Base-by-base conservation (phyloP, 2,888 invertebrate genomes). In the Chromoteleia sp. region DNA sequence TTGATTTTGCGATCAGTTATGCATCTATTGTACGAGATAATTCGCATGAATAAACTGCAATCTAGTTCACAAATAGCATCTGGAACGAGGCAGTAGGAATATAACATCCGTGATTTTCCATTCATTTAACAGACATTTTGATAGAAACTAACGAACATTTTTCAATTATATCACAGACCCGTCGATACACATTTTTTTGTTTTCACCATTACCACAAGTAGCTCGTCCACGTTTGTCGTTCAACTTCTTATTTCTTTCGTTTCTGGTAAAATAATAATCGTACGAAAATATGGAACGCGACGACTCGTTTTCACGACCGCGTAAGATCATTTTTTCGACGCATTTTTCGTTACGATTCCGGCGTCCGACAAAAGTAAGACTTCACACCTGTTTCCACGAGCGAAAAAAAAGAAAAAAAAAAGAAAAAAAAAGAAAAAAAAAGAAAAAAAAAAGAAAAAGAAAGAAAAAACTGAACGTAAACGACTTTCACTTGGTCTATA, bases 1-100 rank as follows among this genome's bases (percentile, higher is more conserved):
- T 59, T 67, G 70, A 71, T 71, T 59, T 71, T 59, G 58, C 48
- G 50, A 71, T 71, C 59, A 21, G 50, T 59, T 58, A 58, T 59
- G 50, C 33, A 71, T 19, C 48, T 59, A 71, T 71, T 59, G 17
- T 71, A 17, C 17, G 21, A 15, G 50, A 54, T 68, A 68, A 68
- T 68, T 54, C 48, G 61, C 61, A 61, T 61, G 61, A 61, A 61
- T 61, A 61, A 59, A 61, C 61, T 61, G 61, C 45, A 61, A 61
- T 45, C 56, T 52, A 52, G 67, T 67, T 67, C 67, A 41, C 41
- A 52, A 67, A 70, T 36, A 58, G 36, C 70, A 43, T 56, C 39
- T 36, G 21, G 61, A 74, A 48, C 74, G 36, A 65, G 39, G n/a
- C 19, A 43, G 65, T 65, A 56, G 45, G 45, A 74, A 74, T 65